phyloP scores from a whole-genome alignment of 2,797 vertebrate species.

The Sebastes itinus region DNA sequence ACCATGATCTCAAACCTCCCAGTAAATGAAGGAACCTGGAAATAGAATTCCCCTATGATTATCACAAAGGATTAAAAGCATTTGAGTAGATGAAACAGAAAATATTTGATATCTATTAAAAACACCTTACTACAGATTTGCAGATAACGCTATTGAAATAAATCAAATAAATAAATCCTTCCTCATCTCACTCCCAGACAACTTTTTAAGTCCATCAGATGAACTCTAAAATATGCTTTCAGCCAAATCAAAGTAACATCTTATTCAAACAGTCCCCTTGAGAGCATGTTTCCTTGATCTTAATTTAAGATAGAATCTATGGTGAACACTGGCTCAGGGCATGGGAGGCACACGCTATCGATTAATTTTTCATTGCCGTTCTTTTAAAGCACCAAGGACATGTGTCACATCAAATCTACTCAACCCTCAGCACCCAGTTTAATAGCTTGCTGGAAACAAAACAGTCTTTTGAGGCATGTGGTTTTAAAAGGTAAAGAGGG shows the following conservation, averaged over 20 bases:
- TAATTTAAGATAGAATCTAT: constrained; percentile 75
- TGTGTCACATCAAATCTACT: constrained; percentile 78
- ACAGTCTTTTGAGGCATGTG: constrained; percentile 62
- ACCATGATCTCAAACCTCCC: background rate
- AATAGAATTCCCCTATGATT: background rate
- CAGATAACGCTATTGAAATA: constrained; percentile 17
- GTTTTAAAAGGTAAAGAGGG: constrained; percentile 66
- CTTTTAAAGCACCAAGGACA: constrained; percentile 83
- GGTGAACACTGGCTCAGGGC: constrained; percentile 65
- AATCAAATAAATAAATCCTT: constrained; percentile 29
- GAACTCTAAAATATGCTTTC: constrained; percentile 56
- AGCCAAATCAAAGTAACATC: constrained; percentile 62
- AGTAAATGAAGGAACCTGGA: background rate
- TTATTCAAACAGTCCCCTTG: constrained; percentile 57
- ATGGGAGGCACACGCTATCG: constrained; percentile 69
- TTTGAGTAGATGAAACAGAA: constrained; percentile 6
- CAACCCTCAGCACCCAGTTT: constrained; percentile 62
- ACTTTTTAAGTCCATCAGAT: constrained; percentile 55
- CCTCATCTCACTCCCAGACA: constrained; percentile 21
- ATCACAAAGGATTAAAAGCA: background rate
- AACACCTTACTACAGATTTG: constrained; percentile 1
- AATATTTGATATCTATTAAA: constrained; percentile 29
- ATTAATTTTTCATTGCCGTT: constrained; percentile 77
- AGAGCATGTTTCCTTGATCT: constrained; percentile 72
- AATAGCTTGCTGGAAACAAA: constrained; percentile 78